phyloP scores from a whole-genome alignment of 2,797 vertebrate species.

The Labroides dimidiatus region DNA sequence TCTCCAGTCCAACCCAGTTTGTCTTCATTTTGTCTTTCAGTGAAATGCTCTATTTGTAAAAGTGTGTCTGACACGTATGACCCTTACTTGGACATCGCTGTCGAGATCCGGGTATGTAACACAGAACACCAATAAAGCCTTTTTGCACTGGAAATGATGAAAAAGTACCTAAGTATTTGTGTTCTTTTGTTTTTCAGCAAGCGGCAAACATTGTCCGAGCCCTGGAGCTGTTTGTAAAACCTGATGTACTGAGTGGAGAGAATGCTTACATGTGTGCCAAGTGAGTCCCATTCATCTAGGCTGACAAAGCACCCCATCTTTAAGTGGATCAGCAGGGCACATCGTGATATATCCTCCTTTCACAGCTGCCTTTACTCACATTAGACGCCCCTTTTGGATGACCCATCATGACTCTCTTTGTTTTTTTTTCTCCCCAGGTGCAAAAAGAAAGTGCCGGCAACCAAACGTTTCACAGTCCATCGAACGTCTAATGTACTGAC shows the following conservation, averaged over 20 bases:
- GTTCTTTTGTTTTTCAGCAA: constrained; percentile 83
- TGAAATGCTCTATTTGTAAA: constrained; percentile 94
- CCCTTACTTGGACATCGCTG: constrained; percentile 93
- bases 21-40: constrained; percentile 75
- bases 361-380: neutral
- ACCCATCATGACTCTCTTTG: neutral
- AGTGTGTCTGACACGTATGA: constrained; percentile 95
- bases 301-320: neutral
- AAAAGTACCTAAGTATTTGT: neutral
- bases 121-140: neutral
- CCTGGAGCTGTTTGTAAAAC: constrained; percentile 93
- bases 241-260: constrained; percentile 93
- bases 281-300: constrained; percentile 77
- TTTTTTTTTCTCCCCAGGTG: constrained; percentile 81
- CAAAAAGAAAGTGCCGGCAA: constrained; percentile 96
- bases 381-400: neutral
- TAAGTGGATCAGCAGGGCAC: neutral
- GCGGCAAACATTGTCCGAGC: constrained; percentile 90
- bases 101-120: constrained; percentile 91
- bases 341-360: neutral
- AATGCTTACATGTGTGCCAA: constrained; percentile 97
- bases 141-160: neutral
- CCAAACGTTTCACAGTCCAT: constrained; percentile 95
- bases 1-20: too few species aligned
- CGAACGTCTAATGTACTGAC: constrained; percentile 94